Percentiles rank a stretch among this genome's conserved stretches.
phyloP scores from a whole-genome alignment of 2,113 vertebrate species.

The Oncorhynchus gorbuscha region DNA sequence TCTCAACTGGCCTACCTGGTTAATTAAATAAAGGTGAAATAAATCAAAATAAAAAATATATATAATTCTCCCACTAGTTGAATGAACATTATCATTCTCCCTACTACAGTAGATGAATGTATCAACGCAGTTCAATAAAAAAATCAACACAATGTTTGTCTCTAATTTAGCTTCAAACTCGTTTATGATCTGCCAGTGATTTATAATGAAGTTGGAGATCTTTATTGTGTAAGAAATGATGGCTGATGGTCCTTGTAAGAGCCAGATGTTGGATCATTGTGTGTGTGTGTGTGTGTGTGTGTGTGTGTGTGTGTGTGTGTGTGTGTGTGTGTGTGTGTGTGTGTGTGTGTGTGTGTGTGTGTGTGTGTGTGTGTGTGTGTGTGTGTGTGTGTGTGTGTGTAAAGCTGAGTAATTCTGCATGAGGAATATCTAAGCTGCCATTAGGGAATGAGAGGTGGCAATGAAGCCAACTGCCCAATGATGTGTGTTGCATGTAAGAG shows the following conservation, averaged over 20 bases:
- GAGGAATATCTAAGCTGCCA: background rate
- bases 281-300: too few relatives aligned
- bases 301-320: background rate
- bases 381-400: background rate
- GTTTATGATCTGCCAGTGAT: conserved; percentile 29
- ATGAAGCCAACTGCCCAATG: too few relatives aligned
- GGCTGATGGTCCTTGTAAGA: background rate
- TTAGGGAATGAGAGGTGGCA: too few relatives aligned
- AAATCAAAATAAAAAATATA: too few relatives aligned
- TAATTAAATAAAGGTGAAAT: too few relatives aligned
- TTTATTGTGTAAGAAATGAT: conserved; percentile 17
- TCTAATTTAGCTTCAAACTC: conserved; percentile 11
- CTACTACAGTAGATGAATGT: background rate
- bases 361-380: too few relatives aligned
- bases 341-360: too few relatives aligned
- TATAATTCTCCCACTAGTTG: too few relatives aligned
- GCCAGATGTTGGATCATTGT: background rate
- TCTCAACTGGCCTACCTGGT: too few relatives aligned
- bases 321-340: too few relatives aligned
- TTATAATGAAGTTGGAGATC: conserved; percentile 27
- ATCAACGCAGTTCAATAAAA: conserved; percentile 23
- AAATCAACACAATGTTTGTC: conserved; percentile 12
- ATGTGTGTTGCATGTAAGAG: too few relatives aligned
- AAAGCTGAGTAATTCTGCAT: background rate
- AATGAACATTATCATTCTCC: background rate